Conservation (phyloP, 2,797 vertebrate species). For the Amblyraja radiata region DNA sequence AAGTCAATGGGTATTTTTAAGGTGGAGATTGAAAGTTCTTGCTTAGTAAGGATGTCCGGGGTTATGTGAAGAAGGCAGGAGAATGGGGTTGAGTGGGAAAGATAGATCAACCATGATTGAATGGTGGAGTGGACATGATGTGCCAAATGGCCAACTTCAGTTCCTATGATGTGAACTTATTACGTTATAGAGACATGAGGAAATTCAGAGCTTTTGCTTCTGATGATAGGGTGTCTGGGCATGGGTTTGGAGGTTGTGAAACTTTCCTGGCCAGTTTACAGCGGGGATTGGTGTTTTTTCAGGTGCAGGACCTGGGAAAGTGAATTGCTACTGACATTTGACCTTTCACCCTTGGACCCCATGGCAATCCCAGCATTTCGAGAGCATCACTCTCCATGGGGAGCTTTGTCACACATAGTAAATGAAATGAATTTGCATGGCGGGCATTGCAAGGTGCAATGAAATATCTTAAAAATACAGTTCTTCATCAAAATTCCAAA, state of each 20-base stretch:
- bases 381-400: not conserved
- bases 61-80: too few species aligned
- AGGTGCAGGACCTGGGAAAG: not conserved
- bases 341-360: constrained; percentile 1
- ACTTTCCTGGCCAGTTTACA: not conserved
- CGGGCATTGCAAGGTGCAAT: not conserved
- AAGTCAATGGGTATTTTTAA: too few species aligned
- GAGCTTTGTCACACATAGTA: not conserved
- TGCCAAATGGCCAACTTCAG: too few species aligned
- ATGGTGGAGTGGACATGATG: too few species aligned
- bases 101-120: too few species aligned
- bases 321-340: not conserved
- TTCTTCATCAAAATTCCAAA: not conserved
- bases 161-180: too few species aligned
- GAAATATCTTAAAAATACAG: not conserved
- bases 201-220: not conserved
- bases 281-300: not conserved
- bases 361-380: not conserved
- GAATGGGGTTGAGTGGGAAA: too few species aligned
- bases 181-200: not conserved
- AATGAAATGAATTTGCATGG: not conserved
- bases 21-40: too few species aligned
- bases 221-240: not conserved
- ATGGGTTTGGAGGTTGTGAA: too few species aligned
- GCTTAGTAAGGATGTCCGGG: too few species aligned